phyloP scores from a whole-genome alignment of 2,113 vertebrate genomes.

The Apus apus region DNA sequence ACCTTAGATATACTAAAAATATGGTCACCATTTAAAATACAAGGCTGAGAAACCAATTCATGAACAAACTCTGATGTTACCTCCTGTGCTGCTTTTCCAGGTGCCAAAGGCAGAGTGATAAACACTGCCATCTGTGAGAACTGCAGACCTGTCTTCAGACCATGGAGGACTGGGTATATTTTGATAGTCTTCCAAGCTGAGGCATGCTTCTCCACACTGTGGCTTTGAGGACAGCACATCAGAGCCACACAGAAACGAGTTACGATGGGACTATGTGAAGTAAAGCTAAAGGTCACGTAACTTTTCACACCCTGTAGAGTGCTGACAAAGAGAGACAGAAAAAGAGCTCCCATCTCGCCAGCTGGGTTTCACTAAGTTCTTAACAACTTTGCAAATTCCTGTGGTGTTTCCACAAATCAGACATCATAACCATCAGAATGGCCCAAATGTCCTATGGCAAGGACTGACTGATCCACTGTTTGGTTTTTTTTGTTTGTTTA shows the following conservation, averaged over 20 bases:
- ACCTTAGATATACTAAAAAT: neutral
- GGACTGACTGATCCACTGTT: neutral
- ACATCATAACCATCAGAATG: neutral
- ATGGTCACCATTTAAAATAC: neutral
- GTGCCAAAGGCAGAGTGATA: conserved; percentile 22
- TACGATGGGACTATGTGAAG: neutral
- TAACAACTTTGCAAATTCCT: neutral
- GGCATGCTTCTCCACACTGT: neutral
- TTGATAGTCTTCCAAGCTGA: neutral
- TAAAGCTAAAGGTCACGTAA: neutral
- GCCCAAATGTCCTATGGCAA: neutral
- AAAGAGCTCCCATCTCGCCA: neutral
- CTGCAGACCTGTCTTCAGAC: conserved; percentile 6
- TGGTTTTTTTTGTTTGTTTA: neutral
- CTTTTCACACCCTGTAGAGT: neutral
- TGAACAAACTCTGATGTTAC: neutral
- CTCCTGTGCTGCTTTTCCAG: conserved; percentile 34
- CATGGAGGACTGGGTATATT: neutral
- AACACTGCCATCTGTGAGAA: conserved; percentile 22
- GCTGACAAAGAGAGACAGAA: neutral
- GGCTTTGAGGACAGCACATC: neutral
- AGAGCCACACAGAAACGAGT: neutral
- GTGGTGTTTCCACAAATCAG: neutral
- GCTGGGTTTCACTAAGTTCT: neutral
- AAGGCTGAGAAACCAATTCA: neutral